Conservation (phyloP, 2,797 vertebrate species). For the Phaenicophaeus curvirostris region DNA sequence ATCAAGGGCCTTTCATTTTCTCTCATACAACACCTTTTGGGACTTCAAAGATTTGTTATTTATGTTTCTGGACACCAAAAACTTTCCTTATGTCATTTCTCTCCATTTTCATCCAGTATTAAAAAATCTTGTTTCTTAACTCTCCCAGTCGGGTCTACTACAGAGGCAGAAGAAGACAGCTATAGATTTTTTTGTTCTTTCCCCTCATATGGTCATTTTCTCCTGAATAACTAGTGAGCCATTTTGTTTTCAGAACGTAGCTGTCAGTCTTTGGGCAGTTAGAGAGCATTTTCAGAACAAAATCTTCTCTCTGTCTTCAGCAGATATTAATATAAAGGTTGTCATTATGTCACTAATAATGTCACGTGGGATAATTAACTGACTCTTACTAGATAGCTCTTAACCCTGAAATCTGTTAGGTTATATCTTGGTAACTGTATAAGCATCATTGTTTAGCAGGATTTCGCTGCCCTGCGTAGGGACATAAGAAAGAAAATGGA, state of each 20-base stretch:
- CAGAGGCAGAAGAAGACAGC: neutral
- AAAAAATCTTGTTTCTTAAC: constrained; percentile 36
- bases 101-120: constrained; percentile 4
- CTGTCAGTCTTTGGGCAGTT: neutral
- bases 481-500: neutral
- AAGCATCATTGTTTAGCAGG: neutral
- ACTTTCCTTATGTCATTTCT: constrained; percentile 5
- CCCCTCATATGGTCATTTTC: constrained; percentile 24
- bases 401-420: constrained; percentile 34
- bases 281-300: neutral
- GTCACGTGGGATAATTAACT: neutral
- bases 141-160: constrained; percentile 26
- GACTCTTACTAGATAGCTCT: constrained; percentile 30
- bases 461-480: neutral
- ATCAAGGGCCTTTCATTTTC: constrained; percentile 16
- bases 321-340: constrained; percentile 58
- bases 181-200: neutral
- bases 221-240: constrained; percentile 23
- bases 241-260: constrained; percentile 36
- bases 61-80: constrained; percentile 51
- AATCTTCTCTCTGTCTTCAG: neutral
- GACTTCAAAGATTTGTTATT: constrained; percentile 51
- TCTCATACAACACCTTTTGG: constrained; percentile 32
- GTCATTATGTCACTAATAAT: constrained; percentile 32
- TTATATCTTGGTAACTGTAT: constrained; percentile 1